phyloP scores from a whole-genome alignment of 23 tunicate species.

The Phallusia fumigata region DNA sequence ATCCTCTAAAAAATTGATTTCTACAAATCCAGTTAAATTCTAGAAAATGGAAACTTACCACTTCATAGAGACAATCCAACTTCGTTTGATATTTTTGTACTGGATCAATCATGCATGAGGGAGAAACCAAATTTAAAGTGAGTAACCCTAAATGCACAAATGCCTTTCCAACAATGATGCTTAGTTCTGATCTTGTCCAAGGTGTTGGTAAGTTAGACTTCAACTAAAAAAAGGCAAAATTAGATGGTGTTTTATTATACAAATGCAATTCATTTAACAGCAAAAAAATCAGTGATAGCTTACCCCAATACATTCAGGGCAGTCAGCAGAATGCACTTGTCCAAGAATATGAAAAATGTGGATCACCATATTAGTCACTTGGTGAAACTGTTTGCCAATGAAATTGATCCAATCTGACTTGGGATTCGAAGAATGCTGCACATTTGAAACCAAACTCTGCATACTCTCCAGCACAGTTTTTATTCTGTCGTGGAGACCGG shows the following conservation, averaged over 20 bases:
- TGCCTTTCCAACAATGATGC: slow-evolving; percentile 27
- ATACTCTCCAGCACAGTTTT: background rate
- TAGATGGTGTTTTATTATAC: too few relatives aligned
- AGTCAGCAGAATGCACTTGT: background rate
- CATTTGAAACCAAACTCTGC: background rate
- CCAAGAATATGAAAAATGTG: background rate
- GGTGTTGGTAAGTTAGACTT: background rate
- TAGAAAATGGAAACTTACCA: slow-evolving; percentile 47
- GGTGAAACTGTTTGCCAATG: background rate
- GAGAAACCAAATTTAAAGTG: slow-evolving; percentile 28
- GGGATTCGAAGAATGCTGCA: background rate
- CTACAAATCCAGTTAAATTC: too few relatives aligned
- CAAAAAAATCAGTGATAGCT: too few relatives aligned
- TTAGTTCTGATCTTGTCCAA: background rate
- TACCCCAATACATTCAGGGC: background rate
- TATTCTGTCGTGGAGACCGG: background rate
- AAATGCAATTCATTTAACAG: too few relatives aligned
- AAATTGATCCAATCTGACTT: background rate
- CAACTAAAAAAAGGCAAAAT: too few relatives aligned
- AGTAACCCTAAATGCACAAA: slow-evolving; percentile 60
- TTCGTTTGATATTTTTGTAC: slow-evolving; percentile 33
- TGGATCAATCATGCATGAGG: slow-evolving; percentile 59
- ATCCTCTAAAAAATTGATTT: too few relatives aligned
- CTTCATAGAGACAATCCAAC: slow-evolving; percentile 25
- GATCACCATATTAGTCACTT: background rate